Percentiles rank a stretch among this genome's conserved stretches.
Conservation (phyloP, 2,888 invertebrate species). For the Eupithecia abbreviata region DNA sequence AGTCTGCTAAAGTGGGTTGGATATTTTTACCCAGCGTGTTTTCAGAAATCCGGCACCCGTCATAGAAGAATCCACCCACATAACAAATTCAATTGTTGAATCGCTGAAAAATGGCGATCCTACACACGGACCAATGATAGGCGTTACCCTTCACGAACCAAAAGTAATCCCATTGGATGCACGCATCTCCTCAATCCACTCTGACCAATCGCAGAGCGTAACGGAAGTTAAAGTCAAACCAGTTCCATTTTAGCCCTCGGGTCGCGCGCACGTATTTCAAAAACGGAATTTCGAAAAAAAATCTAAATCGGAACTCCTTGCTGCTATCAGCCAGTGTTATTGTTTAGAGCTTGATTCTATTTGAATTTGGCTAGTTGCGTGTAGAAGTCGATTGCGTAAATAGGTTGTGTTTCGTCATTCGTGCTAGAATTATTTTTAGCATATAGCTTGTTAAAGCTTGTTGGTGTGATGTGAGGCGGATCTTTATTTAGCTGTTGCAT, state of each 20-base stretch:
- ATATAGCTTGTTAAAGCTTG: conserved; percentile 79
- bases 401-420: conserved; percentile 78
- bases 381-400: conserved; percentile 53
- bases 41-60: conserved; percentile 61
- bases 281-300: conserved; percentile 56
- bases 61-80: conserved; percentile 70
- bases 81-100: conserved; percentile 75
- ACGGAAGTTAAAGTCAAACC: conserved; percentile 75
- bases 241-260: conserved; percentile 76
- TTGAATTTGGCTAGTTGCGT: conserved; percentile 37
- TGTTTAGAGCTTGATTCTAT: conserved; percentile 38
- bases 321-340: conserved; percentile 49
- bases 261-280: conserved; percentile 66
- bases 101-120: conserved; percentile 80
- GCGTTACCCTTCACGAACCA: conserved; percentile 64
- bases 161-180: conserved; percentile 62
- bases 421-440: conserved; percentile 77
- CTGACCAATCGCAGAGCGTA: conserved; percentile 67
- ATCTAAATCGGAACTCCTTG: conserved; percentile 48
- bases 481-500: conserved; percentile 79
- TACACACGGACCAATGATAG: conserved; percentile 72
- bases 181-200: conserved; percentile 55
- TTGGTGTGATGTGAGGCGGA: conserved; percentile 73
- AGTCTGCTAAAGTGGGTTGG: conserved; percentile 54
- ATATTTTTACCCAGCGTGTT: conserved; percentile 59